Evolutionary conservation across 2,797 vertebrate species (phyloP), one percentile per base, ranked within the genome.

Genomic region (Smutsia temminckii): DNA sequence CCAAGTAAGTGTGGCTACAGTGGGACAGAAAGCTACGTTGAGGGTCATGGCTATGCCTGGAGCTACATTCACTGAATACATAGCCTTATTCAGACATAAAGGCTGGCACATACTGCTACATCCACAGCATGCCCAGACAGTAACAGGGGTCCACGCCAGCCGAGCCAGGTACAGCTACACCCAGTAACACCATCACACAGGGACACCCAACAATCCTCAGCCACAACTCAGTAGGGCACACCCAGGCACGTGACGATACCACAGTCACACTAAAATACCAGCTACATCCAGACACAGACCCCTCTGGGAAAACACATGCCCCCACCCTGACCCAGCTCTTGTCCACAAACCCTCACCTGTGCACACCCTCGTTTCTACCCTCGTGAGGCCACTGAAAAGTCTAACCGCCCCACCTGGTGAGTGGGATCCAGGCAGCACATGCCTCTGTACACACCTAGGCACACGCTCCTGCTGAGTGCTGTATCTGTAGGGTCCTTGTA

Each of bases 401-500:
- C 55, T 53, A 25, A 11, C 17, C 2, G 1, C 10, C 13, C 34
- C 2, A 71, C n/a, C 0, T 5, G 25, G 66, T 34, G 8, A 37
- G 42, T n/a, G n/a, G 29, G 75, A n/a, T 25, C 25, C n/a, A 20
- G 77, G 77, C 27, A 18, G 37, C 46, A 27, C 9, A 5, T n/a
- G 74, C 40, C 59, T 59, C 55, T 49, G 46, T 13, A 2, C 2
- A 1, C 4, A 53, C 49, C 29, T 12, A n/a, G 37, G 42, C 16
- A 6, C 21, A 21, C 0, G 0, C 20, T 37, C 2, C 37, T 8
- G 20, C 8, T 11, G 25, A 7, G 13, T 32, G 18, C 40, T 27
- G 0, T 5, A 3, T 9, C n/a, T 7, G n/a, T 7, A 34, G 68
- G 32, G 6, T 3, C 29, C 77, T 55, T 29, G 79, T 37, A 20